Base-by-base conservation (phyloP, 2,113 vertebrate genomes). In the Pseudonaja textilis region DNA sequence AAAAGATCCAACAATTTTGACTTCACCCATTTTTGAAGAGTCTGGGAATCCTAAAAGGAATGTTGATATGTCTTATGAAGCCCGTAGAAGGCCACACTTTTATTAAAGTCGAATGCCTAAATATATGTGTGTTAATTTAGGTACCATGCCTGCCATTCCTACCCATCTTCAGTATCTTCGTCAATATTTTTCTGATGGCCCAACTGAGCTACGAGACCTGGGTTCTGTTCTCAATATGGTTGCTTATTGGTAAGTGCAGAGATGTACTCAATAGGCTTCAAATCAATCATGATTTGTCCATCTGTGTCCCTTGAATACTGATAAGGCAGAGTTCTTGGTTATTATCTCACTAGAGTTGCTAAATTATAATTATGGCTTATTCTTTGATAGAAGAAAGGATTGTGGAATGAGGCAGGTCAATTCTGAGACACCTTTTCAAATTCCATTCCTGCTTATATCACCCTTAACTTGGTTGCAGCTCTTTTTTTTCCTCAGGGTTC, bases 221-320 rank as follows among this genome's bases (percentile, higher is more conserved):
- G 98, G 89, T 98, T 34, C 95, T 97, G 87, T 98, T 98, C 7
- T 96, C 97, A 39, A 88, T 99, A 89, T 99, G 98, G 98, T 98
- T 98, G 98, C 95, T 95, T 88, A 89, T 97, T 0, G 98, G 98
- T 99, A 97, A 97, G 98, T 34, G 20, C 0, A 42, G 16, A 2
- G 34, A 81, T 9, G 7, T 81, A 81, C 34, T 81, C 34, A 81
- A 34, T 39, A 39, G 69, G 34, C 69, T 81, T 39, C 34, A 81
- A 39, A 34, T 74, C 5, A 74, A 23, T 57, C 14, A 26, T 55
- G n/a, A 69, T n/a, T 54, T 50, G 50, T 61, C 25, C 69, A 47
- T 20, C 16, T 55, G 34, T 81, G 18, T 81, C 61, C 47, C 45
- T 39, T 81, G 42, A 89, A 81, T 89, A 85, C 8, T 26, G 11